These are phyloP conservation scores for Odontomachus brunneus DNA, from an alignment of 1,140 invertebrate species.

Conservation along the genomic window DNA sequence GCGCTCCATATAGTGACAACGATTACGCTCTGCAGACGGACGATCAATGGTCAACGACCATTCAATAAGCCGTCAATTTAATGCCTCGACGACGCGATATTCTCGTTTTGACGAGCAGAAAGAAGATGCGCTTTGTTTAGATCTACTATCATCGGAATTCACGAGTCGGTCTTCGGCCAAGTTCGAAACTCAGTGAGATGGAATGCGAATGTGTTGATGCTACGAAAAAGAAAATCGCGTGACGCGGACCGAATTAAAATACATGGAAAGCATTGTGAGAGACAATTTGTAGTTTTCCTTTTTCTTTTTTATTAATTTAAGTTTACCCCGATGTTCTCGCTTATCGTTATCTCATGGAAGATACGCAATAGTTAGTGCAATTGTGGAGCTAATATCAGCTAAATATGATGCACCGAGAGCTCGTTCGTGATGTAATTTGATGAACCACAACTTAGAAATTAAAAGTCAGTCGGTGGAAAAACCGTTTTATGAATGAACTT, in stretches of 20 bases:
- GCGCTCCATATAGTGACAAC: background rate
- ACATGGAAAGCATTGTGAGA: background rate
- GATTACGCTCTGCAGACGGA: background rate
- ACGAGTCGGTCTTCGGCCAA: background rate
- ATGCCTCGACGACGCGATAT: background rate
- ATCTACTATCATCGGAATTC: slow-evolving; percentile 1
- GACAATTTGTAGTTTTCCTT: background rate
- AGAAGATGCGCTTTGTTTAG: background rate
- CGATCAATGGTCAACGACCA: slow-evolving; percentile 63
- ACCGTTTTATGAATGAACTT: background rate
- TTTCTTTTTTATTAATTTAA: slow-evolving; percentile 12
- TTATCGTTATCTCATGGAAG: background rate
- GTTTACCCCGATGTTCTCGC: background rate
- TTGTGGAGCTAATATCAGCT: background rate
- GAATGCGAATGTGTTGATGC: too few relatives aligned
- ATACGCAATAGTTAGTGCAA: background rate
- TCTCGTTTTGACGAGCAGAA: background rate
- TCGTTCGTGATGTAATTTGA: background rate
- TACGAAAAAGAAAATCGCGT: too few relatives aligned
- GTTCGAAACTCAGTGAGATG: background rate
- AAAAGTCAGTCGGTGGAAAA: background rate
- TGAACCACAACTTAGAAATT: background rate
- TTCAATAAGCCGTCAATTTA: slow-evolving; percentile 58
- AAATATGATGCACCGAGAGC: background rate
- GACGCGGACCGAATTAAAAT: too few relatives aligned